A percentile compares a stretch with the other conserved stretches of the same genome.
phyloP scores from a whole-genome alignment of 2,797 vertebrate species.

The Falco cherrug region DNA sequence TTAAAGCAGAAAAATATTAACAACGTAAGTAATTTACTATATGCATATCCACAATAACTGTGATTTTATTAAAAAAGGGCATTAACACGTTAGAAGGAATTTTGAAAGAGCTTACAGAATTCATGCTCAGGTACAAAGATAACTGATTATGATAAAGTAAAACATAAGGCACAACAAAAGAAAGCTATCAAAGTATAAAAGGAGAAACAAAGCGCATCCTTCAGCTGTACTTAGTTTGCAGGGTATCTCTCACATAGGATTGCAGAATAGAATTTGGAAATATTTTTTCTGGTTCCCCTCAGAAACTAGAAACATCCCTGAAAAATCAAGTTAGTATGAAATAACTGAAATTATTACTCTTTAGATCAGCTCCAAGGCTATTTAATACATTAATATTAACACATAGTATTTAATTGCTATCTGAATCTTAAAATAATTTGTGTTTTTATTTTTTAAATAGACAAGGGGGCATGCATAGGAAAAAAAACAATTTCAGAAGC shows the following conservation, averaged over 20 bases:
- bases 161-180: neutral
- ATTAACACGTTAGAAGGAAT: neutral
- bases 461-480: neutral
- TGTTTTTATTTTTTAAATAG: neutral
- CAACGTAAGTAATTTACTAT: neutral
- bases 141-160: neutral
- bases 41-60: neutral
- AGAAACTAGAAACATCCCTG: neutral
- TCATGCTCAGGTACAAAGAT: neutral
- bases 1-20: neutral
- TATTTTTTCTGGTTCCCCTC: neutral
- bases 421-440: neutral
- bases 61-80: neutral
- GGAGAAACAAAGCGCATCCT: neutral
- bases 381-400: neutral
- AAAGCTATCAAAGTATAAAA: neutral
- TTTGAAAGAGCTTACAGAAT: neutral
- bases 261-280: neutral
- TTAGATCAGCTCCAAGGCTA: neutral
- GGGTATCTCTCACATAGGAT: neutral
- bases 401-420: neutral
- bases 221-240: neutral
- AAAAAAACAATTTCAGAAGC: neutral
- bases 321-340: neutral
- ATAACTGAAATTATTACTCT: neutral